A percentile compares a stretch with the other conserved stretches of the same genome.
Evolutionary conservation across 2,113 vertebrate genomes (phyloP).

Genomic region (Callipepla californica): DNA sequence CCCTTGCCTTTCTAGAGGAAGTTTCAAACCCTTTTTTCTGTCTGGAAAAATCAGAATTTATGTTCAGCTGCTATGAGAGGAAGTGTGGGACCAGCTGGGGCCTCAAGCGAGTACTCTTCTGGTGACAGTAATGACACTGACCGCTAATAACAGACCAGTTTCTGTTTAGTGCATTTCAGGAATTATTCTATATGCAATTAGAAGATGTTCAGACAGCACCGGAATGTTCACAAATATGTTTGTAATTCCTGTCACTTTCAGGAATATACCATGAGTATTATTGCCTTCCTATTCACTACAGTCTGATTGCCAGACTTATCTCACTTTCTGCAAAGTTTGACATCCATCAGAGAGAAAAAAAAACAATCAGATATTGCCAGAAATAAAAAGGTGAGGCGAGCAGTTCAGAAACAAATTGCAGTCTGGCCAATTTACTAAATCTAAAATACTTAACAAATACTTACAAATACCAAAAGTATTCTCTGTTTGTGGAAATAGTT

Average conservation of each 20-base stretch:
- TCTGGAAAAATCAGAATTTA: background rate
- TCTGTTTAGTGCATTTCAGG: background rate
- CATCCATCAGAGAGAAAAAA: conserved; percentile 28
- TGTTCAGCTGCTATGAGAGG: background rate
- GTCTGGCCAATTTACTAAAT: conserved; percentile 10
- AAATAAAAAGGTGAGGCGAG: conserved; percentile 37
- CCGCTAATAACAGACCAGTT: background rate
- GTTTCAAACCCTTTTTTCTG: background rate
- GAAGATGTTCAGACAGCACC: background rate
- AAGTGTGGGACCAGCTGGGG: background rate
- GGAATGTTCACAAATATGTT: background rate
- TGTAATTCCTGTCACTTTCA: conserved; percentile 1
- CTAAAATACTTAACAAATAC: background rate
- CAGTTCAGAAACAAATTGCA: conserved; percentile 45
- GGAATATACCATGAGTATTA: background rate
- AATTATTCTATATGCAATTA: background rate
- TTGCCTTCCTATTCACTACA: background rate
- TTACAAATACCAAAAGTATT: background rate
- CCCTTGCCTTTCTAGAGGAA: background rate
- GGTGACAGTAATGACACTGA: background rate
- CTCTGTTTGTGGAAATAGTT: conserved; percentile 2
- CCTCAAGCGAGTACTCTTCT: background rate
- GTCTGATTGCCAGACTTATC: conserved; percentile 25
- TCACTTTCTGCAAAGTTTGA: conserved; percentile 18
- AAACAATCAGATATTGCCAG: background rate